Evolutionary conservation across 2,888 invertebrate species (phyloP), one percentile per base, ranked within the genome.

Genomic region (Acrobasis repandana): DNA sequence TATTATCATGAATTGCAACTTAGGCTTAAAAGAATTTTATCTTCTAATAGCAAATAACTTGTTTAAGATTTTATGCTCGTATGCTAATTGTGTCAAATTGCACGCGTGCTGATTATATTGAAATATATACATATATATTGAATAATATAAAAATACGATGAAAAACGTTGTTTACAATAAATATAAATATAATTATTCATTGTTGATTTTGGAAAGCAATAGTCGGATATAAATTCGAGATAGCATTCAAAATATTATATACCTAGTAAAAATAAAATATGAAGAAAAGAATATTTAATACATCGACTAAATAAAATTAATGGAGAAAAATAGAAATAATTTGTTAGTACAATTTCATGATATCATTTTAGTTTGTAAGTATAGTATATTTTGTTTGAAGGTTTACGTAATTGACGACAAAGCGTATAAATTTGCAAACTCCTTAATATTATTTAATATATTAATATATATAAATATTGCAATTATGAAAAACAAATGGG

Each of bases 31-130:
- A 81, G 76, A 78, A 82, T 86, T 88, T 87, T 86, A 86, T 85
- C 85, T 86, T 80, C 79, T 85, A 82, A 79, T 76, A 69, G 72
- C 65, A 73, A 65, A 63, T 64, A 72, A 68, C 63, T 61, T 66
- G 63, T 67, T 72, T 83, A 84, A 86, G 79, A 80, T 84, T 86
- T 82, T 81, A 83, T 69, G 88, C 89, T 87, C 83, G 85, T 85
- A 84, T 76, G 89, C 88, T 89, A 82, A 81, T 80, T 74, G 85
- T 88, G 88, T 89, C 83, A 85, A 86, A 85, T 72, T 84, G 90
- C 91, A 90, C 90, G 91, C 90, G 85, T 86, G 86, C 86, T 85
- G 75, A 79, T 76, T 75, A 74, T 73, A 73, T 67, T 71, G 67
- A 67, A 76, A 72, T 72, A 71, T 71, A 73, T 75, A 75, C 72